Conservation (phyloP, 2,113 vertebrate genomes). For the Tragelaphus buxtoni region DNA sequence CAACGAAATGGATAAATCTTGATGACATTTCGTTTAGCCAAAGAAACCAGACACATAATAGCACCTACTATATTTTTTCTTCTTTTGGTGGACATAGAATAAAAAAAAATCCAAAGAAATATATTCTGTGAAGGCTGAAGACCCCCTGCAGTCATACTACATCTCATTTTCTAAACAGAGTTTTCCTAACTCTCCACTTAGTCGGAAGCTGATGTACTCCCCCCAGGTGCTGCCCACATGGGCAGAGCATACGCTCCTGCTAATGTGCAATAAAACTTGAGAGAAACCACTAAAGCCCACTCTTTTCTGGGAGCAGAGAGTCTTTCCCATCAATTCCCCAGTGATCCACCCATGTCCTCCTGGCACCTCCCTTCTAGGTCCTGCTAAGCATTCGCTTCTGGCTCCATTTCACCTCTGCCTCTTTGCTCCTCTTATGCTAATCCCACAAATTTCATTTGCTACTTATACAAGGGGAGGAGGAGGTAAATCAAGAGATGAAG, state of each 20-base stretch:
- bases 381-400: slow-evolving; percentile 78
- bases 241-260: slow-evolving; percentile 52
- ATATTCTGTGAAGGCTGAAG: not conserved
- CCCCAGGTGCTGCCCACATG: slow-evolving; percentile 10
- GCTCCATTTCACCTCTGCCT: slow-evolving; percentile 77
- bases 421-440: slow-evolving; percentile 68
- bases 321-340: slow-evolving; percentile 50
- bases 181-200: slow-evolving; percentile 5
- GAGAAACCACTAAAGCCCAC: slow-evolving; percentile 46
- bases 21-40: not conserved
- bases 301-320: slow-evolving; percentile 50
- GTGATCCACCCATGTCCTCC: slow-evolving; percentile 24
- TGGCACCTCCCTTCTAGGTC: slow-evolving; percentile 62
- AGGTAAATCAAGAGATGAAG: slow-evolving; percentile 71
- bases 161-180: slow-evolving; percentile 43
- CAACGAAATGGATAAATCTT: not conserved
- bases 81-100: not conserved
- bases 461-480: slow-evolving; percentile 62
- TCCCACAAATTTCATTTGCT: slow-evolving; percentile 77
- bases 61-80: not conserved
- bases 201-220: not conserved
- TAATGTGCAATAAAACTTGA: slow-evolving; percentile 55
- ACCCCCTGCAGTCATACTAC: not conserved
- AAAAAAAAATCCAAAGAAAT: not conserved
- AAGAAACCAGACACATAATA: not conserved